Evolutionary conservation across 2,113 vertebrate species (phyloP).

Genomic region (Hyperoodon ampullatus): DNA sequence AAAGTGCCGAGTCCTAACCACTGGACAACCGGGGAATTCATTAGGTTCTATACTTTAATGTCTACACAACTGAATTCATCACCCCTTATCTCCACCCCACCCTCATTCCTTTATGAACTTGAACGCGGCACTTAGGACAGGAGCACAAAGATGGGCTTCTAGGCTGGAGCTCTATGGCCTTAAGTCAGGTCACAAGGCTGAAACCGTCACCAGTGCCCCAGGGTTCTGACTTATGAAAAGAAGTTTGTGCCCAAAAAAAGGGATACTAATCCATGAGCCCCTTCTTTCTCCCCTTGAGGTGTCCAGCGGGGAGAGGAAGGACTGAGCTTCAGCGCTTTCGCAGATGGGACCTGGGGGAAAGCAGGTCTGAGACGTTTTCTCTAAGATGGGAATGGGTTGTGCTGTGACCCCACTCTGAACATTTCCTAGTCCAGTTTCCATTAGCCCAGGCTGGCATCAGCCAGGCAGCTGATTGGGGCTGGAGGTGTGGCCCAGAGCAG

Average conservation of each 20-base stretch:
- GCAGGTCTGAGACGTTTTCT: neutral
- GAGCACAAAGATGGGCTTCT: neutral
- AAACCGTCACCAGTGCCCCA: neutral
- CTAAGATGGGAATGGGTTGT: neutral
- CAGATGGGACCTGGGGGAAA: neutral
- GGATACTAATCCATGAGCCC: neutral
- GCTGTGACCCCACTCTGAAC: neutral
- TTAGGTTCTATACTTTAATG: neutral
- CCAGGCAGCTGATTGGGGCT: neutral
- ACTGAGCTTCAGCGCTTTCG: neutral
- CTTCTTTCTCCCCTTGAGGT: neutral
- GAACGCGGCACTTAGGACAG: neutral
- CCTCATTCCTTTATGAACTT: neutral
- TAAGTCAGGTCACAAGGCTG: neutral
- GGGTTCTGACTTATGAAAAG: neutral
- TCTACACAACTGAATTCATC: neutral
- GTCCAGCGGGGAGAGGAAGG: neutral
- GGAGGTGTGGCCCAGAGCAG: neutral
- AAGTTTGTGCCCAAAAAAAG: neutral
- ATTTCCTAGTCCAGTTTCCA: neutral
- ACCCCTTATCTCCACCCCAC: neutral
- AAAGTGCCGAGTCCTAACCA: neutral
- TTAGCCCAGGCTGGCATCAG: neutral
- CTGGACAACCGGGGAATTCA: neutral
- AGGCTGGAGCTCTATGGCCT: neutral